Evolutionary conservation across 2,888 invertebrate genomes (phyloP), one percentile per base, ranked within the genome.

Genomic region (Bhutanitis thaidina): DNA sequence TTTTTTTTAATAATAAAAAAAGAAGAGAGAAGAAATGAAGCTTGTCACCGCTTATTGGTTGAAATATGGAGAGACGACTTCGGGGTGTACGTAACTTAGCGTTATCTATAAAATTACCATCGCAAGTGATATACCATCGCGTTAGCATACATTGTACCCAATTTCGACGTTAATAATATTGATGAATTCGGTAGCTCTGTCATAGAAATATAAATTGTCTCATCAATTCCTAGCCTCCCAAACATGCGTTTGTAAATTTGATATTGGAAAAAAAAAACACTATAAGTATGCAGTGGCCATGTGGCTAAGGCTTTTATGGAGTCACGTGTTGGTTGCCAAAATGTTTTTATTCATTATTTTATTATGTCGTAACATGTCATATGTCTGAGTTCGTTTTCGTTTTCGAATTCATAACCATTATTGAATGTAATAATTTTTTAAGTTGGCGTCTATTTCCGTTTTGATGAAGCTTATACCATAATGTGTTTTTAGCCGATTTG

Each of bases 31-130:
- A n/a, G n/a, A n/a, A n/a, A n/a, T n/a, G n/a, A n/a, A n/a, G n/a
- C n/a, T n/a, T n/a, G n/a, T n/a, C n/a, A n/a, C n/a, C n/a, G n/a
- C n/a, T n/a, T n/a, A n/a, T n/a, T n/a, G n/a, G 3, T 20, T 66
- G 61, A 68, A 65, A 67, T 65, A 73, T 69, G 67, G 64, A 72
- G 65, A 5, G 65, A 65, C 67, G 64, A 64, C 61, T 58, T 55
- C 51, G 49, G 60, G 55, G 52, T 61, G 78, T 69, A 80, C 77
- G 77, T 80, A 20, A 20, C 20, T 20, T 20, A 77, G 75, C 71
- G 71, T 78, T 77, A 72, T 80, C 74, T 76, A 71, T 76, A 72
- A 78, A 71, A 78, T 80, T 77, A 69, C 34, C 75, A 77, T 72
- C 39, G 60, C 67, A 71, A 73, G 70, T 69, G 64, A 64, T 57